Evolutionary conservation across 2,797 vertebrate species (phyloP), one percentile per base, ranked within the genome.

Genomic region (Capromys pilorides): DNA sequence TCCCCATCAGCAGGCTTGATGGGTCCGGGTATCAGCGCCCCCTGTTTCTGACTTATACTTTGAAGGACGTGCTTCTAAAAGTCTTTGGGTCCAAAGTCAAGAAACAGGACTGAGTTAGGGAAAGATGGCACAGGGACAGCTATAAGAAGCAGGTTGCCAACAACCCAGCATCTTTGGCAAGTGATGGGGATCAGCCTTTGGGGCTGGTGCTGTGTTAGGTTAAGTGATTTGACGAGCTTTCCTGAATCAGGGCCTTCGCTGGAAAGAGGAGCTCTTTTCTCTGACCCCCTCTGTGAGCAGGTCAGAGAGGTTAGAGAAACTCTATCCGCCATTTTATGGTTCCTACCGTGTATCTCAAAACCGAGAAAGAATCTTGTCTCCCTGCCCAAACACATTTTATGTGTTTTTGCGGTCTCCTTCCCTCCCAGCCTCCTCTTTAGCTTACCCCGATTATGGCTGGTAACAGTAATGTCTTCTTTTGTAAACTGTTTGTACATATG

Each of bases 401-500:
- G 90, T 73, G 54, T 64, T 80, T 91, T 36, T 36, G 51, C 93
- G 92, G 57, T 18, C 84, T 1, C 57, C 59, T 71, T 41, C 8
- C 82, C 39, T 2, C 4, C 26, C 73, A 1, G 51, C 36, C 39
- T 85, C 1, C 59, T 86, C 66, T 54, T 45, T 88, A 31, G 69
- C 78, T 71, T 31, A 6, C 22, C 66, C 51, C 85, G 59, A 39
- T 77, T 73, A 79, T 22, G 82, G 83, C 64, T 88, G 41, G 66
- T 85, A 59, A 31, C 75, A 86, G 69, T 80, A 31, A 61, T 80
- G 85, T 92, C 95, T 61, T 96, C 79, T 97, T 97, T 96, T 97
- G 95, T 97, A 96, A 96, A 96, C 93, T 90, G 82, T 96, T 94
- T 97, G 97, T 98, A 97, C 95, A 97, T 97, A 97, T 92, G 67